Evolutionary conservation across 2,888 invertebrate genomes (phyloP), one percentile per base, ranked within the genome.

Genomic region (Caenorhabditis angaria): DNA sequence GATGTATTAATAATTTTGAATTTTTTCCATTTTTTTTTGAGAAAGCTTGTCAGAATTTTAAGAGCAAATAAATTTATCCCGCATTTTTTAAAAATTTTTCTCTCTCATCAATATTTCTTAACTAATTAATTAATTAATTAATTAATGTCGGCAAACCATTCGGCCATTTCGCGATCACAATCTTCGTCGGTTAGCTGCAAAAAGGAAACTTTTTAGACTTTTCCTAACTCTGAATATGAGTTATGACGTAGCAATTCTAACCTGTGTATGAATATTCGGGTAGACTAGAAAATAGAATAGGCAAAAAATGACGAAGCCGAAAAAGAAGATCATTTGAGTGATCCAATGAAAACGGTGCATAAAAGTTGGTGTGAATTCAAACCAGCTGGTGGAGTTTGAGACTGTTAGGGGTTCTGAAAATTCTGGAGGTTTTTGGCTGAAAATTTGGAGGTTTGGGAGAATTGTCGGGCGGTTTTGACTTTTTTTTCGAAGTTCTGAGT

Each of bases 311-410:
- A 85, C 81, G 65, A 87, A 87, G 2, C 82, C 82, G 65, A 87
- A 82, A 70, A 87, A 86, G 70, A 87, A 86, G 1, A 75, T 70
- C 82, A 87, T 84, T 82, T 87, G 77, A 1, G 83, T 77, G 62
- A 85, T 84, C 85, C 86, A 86, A 47, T 86, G 86, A 61, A 86
- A 86, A 32, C 85, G 76, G 20, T 82, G 79, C 81, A 86, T 81
- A 56, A 82, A 82, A 14, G 69, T 71, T 3, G 80, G 78, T 10
- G 82, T 75, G 65, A 82, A 80, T 51, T 80, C 76, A 25, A 78
- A 68, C 18, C 67, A 66, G 10, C 41, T 14, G 10, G 41, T 41
- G 3, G 41, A 12, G 10, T 12, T 41, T 41, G 41, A 3, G 6
- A n/a, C n/a, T n/a, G n/a, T n/a, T n/a, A n/a, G n/a, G n/a, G n/a